Conservation (phyloP, 2,797 vertebrate genomes). For the Amblyraja radiata region DNA sequence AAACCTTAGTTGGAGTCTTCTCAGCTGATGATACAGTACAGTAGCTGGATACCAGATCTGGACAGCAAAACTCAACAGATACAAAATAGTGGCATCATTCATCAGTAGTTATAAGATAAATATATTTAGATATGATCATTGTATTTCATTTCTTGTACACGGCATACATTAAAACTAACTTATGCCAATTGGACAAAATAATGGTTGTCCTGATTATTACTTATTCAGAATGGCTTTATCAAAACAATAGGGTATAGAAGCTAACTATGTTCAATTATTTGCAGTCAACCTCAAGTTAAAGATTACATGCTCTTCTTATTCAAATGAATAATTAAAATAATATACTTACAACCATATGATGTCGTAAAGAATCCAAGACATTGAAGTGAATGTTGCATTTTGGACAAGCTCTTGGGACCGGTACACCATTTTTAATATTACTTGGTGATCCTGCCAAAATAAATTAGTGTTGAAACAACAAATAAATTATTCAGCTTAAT, state of each 20-base stretch:
- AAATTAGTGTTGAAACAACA: neutral
- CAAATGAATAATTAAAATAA: slow-evolving; percentile 41
- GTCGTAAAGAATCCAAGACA: slow-evolving; percentile 71
- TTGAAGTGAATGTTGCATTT: slow-evolving; percentile 80
- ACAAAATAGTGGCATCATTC: slow-evolving; percentile 18
- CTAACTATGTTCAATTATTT: neutral
- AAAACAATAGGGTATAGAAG: neutral
- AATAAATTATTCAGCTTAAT: neutral
- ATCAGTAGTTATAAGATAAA: neutral
- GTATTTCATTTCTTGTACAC: neutral
- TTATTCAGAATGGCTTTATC: neutral
- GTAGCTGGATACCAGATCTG: slow-evolving; percentile 60
- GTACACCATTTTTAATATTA: slow-evolving; percentile 69
- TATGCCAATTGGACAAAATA: neutral
- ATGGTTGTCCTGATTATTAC: neutral
- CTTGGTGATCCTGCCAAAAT: slow-evolving; percentile 43
- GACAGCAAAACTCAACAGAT: slow-evolving; percentile 69
- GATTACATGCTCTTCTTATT: neutral
- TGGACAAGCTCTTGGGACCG: slow-evolving; percentile 73
- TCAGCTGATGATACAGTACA: slow-evolving; percentile 47
- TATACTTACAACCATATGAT: slow-evolving; percentile 75
- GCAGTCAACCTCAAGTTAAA: neutral
- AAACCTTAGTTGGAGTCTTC: slow-evolving; percentile 42
- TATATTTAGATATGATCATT: neutral
- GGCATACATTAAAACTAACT: neutral